These are phyloP conservation scores for Pachliopta kotzebuea DNA, from an alignment of 2,888 invertebrate genomes.

Conservation along the genomic window DNA sequence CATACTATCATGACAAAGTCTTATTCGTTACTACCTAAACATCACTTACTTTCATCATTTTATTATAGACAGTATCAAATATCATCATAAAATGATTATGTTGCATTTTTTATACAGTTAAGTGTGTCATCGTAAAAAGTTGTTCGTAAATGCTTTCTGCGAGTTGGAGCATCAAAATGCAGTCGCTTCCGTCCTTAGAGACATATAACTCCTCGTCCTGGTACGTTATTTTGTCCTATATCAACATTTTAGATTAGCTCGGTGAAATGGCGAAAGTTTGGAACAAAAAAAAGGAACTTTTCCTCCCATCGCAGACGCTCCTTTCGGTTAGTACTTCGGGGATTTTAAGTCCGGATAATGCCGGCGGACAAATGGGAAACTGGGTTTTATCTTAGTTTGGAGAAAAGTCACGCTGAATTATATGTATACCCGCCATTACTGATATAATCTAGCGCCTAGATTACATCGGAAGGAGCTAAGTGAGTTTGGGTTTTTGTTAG, in stretches of 20 bases:
- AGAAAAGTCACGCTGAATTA: constrained; percentile 16
- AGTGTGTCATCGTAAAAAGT: too few species aligned
- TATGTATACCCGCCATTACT: constrained; percentile 6
- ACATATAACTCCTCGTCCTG: neutral
- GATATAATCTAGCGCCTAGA: constrained; percentile 12
- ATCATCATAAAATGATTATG: too few species aligned
- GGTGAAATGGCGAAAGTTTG: constrained; percentile 24
- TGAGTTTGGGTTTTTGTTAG: neutral
- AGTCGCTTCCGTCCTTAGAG: neutral
- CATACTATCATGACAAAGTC: too few species aligned
- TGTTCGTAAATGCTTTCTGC: too few species aligned
- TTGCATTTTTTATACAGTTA: too few species aligned
- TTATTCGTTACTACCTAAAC: too few species aligned
- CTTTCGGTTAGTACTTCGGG: constrained; percentile 28
- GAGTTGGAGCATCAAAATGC: too few species aligned
- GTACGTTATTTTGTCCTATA: constrained; percentile 1
- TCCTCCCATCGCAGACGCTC: constrained; percentile 13
- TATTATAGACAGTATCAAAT: too few species aligned
- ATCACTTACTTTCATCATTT: too few species aligned
- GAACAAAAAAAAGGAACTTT: constrained; percentile 15
- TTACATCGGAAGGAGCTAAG: neutral
- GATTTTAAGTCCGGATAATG: constrained; percentile 27
- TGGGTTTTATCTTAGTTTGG: constrained; percentile 26
- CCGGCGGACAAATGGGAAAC: constrained; percentile 25
- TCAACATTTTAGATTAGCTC: constrained; percentile 13